A percentile compares a stretch with the other conserved stretches of the same genome.
Evolutionary conservation across 2,888 invertebrate genomes (phyloP).

Genomic region (Archips crataeganus): DNA sequence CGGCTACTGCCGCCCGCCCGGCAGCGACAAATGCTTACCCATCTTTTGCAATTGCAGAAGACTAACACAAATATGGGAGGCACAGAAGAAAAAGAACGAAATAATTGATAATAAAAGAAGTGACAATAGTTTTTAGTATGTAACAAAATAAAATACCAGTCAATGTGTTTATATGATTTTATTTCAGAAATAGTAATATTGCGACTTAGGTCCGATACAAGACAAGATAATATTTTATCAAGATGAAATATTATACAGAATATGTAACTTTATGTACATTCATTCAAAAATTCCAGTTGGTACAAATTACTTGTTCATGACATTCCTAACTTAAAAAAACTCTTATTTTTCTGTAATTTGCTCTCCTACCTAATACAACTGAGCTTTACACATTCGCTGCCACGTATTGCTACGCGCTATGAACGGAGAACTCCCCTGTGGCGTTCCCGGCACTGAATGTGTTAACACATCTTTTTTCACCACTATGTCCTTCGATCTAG

Average conservation of each 20-base stretch:
- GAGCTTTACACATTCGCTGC: too few relatives aligned
- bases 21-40: constrained; percentile 60
- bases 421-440: too few relatives aligned
- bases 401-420: too few relatives aligned
- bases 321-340: too few relatives aligned
- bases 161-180: not conserved
- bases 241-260: not conserved
- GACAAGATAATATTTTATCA: not conserved
- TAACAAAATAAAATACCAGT: constrained; percentile 1
- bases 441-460: too few relatives aligned
- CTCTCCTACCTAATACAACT: not conserved
- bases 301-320: too few relatives aligned
- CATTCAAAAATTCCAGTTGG: too few relatives aligned
- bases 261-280: too few relatives aligned
- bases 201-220: not conserved
- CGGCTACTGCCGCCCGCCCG: constrained; percentile 75
- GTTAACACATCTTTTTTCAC: too few relatives aligned
- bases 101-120: not conserved
- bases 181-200: not conserved
- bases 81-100: constrained; percentile 30
- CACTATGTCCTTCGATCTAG: too few relatives aligned
- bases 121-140: not conserved
- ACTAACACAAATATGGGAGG: constrained; percentile 60
- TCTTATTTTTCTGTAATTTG: not conserved
- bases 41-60: constrained; percentile 68